Evolutionary conservation across 1,140 invertebrate genomes (phyloP), one percentile per base, ranked within the genome.

Genomic region (Polyergus mexicanus): DNA sequence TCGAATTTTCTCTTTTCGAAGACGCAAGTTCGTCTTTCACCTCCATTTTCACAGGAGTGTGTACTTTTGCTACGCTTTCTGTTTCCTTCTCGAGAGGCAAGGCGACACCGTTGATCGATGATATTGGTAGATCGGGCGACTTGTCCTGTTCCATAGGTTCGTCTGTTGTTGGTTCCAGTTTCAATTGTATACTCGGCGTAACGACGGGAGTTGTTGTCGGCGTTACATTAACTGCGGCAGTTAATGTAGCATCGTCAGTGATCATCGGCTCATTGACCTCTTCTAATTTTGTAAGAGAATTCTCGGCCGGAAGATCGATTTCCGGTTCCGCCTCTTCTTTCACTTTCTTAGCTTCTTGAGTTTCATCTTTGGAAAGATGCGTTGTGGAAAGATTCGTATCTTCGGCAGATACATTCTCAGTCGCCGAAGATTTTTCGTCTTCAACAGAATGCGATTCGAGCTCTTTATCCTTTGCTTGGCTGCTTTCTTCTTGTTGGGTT

Each of bases 21-120:
- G 80, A 3, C 28, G 32, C 16, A 1, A 44, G 0, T 35, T 92
- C 92, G 0, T 92, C 88, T 56, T 89, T 92, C 11, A 84, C 54
- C 19, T 93, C 92, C 0, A 88, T 62, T 77, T 94, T 94, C 2
- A 88, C 35, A 0, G 86, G 72, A n/a, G 69, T 88, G 13, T 86
- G 71, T 44, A 71, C 19, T 84, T 91, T 92, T 0, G 89, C 85
- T 47, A 58, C 28, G 19, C 72, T n/a, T 66, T 94, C 92, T 11
- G 88, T 60, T 75, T 93, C 91, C 35, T 92, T 93, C 28, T 93
- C 93, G 0, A 90, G 51, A 11, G 89, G 16, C 0, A 91, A 62
- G 28, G 92, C 69, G 28, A 91, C 88, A 32, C 91, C 91, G 47
- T 93, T 94, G 10, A 90, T 32, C 22, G 86, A 68, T 4, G 84